Percentiles rank a stretch among this genome's conserved stretches.
Evolutionary conservation across 2,113 vertebrate species (phyloP).

Genomic region (Euleptes europaea): DNA sequence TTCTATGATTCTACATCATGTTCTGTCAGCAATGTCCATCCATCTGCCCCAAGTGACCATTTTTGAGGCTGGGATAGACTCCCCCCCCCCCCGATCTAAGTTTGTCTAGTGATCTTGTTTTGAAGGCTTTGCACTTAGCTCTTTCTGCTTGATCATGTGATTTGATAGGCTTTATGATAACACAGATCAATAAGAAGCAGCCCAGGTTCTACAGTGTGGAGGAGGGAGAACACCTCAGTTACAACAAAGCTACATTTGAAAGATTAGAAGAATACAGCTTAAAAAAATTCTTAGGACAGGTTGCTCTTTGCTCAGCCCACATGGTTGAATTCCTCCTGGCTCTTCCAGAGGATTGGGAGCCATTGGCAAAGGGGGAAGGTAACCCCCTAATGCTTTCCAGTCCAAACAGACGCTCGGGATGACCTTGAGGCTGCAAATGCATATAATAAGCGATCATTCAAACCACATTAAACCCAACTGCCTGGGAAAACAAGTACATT

Average conservation of each 20-base stretch:
- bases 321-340: background rate
- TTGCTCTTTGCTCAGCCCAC: background rate
- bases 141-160: background rate
- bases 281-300: background rate
- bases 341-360: background rate
- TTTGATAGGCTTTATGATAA: background rate
- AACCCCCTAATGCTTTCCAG: accelerated
- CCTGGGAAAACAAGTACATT: slow-evolving; percentile 9
- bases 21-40: no score
- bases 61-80: background rate
- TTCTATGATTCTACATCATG: no score
- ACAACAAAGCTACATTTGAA: background rate
- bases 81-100: background rate
- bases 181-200: background rate
- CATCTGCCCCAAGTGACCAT: background rate
- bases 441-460: slow-evolving; percentile 2
- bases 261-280: background rate
- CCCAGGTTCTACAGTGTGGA: background rate
- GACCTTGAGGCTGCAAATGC: background rate
- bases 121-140: background rate
- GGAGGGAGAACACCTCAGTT: no score
- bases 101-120: background rate
- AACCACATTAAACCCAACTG: slow-evolving; percentile 6
- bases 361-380: background rate
- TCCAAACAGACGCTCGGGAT: background rate